Evolutionary conservation across 2,888 invertebrate genomes (phyloP), one percentile per base, ranked within the genome.

Genomic region (Pseudococcus viburni): DNA sequence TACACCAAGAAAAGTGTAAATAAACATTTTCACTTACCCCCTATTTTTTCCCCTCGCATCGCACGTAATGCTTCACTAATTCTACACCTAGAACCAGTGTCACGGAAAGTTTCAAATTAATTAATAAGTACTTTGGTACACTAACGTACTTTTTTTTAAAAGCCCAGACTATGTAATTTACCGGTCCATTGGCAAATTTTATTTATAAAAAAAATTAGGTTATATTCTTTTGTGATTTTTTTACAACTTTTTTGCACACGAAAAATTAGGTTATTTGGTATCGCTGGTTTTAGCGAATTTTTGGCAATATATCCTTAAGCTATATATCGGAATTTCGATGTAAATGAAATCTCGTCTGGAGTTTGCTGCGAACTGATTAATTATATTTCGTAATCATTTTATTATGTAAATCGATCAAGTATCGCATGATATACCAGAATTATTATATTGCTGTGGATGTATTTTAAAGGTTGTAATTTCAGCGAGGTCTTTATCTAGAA

Each of bases 371-470:
- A 46, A 46, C 80, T 46, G 80, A 83, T 83, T 83, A 83, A 83
- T 83, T 83, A 83, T 83, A 46, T 83, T 46, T 83, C 42, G 46
- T 83, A 83, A 83, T 83, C 80, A 46, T 83, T 83, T 83, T 83
- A 83, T 83, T 83, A 83, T 83, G 80, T 83, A 83, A 83, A 83
- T 83, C 80, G 46, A 80, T 80, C 39, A 42, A 83, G 46, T 19
- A 46, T 46, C 80, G 80, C 80, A 83, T 83, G 80, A 83, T 83
- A 46, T 83, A 46, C 42, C n/a, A 46, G 80, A 83, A 83, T 83
- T 83, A 83, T 83, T 19, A 46, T 83, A 42, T 73, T 9, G 22
- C n/a, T n/a, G n/a, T 46, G 46, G 73, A 8, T 9, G n/a, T 77
- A 39, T 77, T 73, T 5, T 77, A 39, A 83, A 83, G 46, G 80